Conservation (phyloP, 1,140 invertebrate species). For the Lepidostoma basale region DNA sequence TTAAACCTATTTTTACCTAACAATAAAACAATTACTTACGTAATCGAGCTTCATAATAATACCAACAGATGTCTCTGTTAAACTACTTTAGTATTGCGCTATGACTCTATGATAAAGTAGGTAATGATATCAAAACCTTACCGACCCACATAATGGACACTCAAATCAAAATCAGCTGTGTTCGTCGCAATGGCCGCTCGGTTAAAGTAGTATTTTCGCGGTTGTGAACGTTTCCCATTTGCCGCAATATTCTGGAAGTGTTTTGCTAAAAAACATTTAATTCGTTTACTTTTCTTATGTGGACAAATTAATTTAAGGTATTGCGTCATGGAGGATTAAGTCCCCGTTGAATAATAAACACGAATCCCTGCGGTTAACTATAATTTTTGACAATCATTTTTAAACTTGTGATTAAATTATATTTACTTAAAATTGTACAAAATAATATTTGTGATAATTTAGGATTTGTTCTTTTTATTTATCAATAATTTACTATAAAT, state of each 20-base stretch:
- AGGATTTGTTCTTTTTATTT: not conserved
- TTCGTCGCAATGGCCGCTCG: constrained; percentile 37
- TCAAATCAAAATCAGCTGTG: constrained; percentile 38
- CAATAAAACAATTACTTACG: too few species aligned
- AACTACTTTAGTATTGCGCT: too few species aligned
- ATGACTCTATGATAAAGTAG: not conserved
- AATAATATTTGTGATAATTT: constrained; percentile 1
- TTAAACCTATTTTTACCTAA: too few species aligned
- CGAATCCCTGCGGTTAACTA: not conserved
- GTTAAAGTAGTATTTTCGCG: constrained; percentile 19
- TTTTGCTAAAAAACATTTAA: not conserved
- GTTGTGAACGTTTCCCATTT: not conserved
- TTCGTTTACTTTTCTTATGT: not conserved
- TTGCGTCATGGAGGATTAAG: constrained; percentile 27
- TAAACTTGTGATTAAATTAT: constrained; percentile 8
- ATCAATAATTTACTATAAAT: too few species aligned
- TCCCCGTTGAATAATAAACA: constrained; percentile 24
- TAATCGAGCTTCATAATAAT: too few species aligned
- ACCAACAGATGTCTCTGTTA: too few species aligned
- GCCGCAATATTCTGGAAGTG: not conserved
- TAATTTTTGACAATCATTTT: constrained; percentile 8
- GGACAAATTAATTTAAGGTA: not conserved
- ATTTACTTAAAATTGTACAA: not conserved
- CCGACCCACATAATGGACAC: constrained; percentile 22
- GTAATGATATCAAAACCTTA: not conserved